Percentiles rank a stretch among this genome's conserved stretches.
These are phyloP conservation scores for Polydrusus cervinus DNA, from an alignment of 2,888 invertebrate genomes.

Conservation along the genomic window DNA sequence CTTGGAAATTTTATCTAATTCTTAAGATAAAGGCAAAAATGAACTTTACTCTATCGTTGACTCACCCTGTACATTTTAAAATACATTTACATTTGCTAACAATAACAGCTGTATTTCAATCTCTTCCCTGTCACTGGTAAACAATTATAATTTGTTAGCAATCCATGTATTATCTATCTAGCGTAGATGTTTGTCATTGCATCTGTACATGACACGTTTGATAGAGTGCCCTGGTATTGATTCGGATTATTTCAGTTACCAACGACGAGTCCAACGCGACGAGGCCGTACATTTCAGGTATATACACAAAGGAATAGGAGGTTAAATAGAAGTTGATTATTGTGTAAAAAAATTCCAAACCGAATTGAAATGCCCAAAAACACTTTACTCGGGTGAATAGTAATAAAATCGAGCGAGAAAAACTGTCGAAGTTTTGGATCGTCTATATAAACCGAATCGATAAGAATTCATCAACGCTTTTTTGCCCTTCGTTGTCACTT, in stretches of 20 bases:
- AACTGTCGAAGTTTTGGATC: no score
- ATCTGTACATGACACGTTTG: conserved; percentile 16
- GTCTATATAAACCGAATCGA: no score
- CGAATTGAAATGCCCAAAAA: background rate
- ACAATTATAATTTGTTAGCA: conserved; percentile 23
- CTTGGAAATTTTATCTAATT: no score
- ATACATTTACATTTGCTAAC: background rate
- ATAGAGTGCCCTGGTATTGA: conserved; percentile 25
- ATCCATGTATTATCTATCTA: conserved; percentile 13
- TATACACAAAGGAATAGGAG: background rate
- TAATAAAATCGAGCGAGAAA: no score
- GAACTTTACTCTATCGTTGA: no score
- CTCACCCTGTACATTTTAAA: no score
- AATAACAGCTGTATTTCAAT: conserved; percentile 12
- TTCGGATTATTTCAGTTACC: conserved; percentile 4
- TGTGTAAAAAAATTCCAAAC: background rate
- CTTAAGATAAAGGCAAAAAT: no score
- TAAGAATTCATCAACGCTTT: no score
- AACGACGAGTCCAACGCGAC: background rate
- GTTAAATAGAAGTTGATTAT: background rate
- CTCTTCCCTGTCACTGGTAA: conserved; percentile 14
- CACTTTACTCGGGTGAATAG: no score
- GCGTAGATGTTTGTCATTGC: conserved; percentile 8
- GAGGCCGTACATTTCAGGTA: background rate
- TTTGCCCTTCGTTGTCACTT: no score